Evolutionary conservation across 2,113 vertebrate genomes (phyloP), one percentile per base, ranked within the genome.

Genomic region (Triplophysa rosa): DNA sequence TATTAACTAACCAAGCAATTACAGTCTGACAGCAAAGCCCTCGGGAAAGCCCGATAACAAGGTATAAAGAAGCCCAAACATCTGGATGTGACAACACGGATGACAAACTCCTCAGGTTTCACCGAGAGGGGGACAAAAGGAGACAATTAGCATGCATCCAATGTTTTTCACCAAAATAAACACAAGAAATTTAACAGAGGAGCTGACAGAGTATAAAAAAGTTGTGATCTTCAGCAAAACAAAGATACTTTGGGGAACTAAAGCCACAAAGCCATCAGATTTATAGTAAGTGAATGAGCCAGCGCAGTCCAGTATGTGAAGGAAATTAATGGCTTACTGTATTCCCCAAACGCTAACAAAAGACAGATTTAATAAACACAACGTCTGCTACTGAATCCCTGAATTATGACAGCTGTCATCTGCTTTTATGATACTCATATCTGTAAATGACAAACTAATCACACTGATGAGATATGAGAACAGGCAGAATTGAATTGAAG

Each of bases 1-100:
- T 59, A 80, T 84, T 72, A 72, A 78, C 79, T 61, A 61, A 62
- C 69, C 12, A 62, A 52, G 67, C 68, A 84, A 73, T 84, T 67
- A 68, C 62, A 47, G n/a, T 59, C 33, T 67, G 73, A 84, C 67
- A 72, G 52, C 49, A 78, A 37, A 66, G 64, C 74, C 63, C 56
- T 24, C 33, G 78, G 70, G 75, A 78, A 64, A 23, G 40, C 71
- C 54, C 72, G 29, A 77, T 69, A 77, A 65, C 70, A 79, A n/a
- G 42, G 62, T 71, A 66, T 47, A 42, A n/a, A 52, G 73, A 76
- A 65, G 42, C 72, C 21, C 24, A 62, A 77, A 78, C 78, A 78
- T 45, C 54, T 80, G 72, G 79, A 67, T 19, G 52, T 14, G 13
- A 77, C 23, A 67, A 65, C 61, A 64, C 40, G 66, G 75, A 77